Conservation (phyloP, 2,797 vertebrate genomes). For the Phrynocephalus guinanensis region DNA sequence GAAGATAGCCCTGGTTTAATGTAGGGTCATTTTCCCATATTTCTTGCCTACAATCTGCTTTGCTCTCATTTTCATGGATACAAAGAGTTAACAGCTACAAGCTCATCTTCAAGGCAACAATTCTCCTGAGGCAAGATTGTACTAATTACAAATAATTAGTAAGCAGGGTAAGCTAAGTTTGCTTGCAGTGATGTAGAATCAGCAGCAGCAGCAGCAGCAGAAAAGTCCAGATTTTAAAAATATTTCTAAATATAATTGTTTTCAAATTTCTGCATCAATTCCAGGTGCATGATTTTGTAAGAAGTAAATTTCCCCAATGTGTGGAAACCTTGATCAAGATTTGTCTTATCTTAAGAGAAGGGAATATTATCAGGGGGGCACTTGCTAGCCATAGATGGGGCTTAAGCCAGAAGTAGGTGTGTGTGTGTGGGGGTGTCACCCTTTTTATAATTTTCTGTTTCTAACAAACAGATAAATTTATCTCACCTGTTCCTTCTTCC, state of each 20-base stretch:
- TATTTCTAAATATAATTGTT: not conserved
- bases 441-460: not conserved
- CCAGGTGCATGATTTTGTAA: not conserved
- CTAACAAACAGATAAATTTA: not conserved
- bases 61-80: conserved; percentile 2
- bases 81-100: not conserved
- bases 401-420: not conserved
- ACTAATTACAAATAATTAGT: not conserved
- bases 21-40: not conserved
- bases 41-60: not conserved
- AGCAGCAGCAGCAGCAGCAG: not conserved
- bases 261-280: not conserved
- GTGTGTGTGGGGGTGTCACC: no score
- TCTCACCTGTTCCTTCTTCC: no score
- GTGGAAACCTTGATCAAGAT: no score
- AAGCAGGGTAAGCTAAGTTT: not conserved
- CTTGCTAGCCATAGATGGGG: not conserved
- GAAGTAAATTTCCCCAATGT: not conserved
- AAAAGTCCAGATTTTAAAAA: not conserved
- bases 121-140: not conserved
- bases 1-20: not conserved
- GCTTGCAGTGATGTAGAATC: not conserved
- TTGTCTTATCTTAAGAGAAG: no score
- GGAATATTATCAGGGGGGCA: no score
- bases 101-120: not conserved